phyloP scores from a whole-genome alignment of 2,888 invertebrate species.

The Nemapogon koenigi region DNA sequence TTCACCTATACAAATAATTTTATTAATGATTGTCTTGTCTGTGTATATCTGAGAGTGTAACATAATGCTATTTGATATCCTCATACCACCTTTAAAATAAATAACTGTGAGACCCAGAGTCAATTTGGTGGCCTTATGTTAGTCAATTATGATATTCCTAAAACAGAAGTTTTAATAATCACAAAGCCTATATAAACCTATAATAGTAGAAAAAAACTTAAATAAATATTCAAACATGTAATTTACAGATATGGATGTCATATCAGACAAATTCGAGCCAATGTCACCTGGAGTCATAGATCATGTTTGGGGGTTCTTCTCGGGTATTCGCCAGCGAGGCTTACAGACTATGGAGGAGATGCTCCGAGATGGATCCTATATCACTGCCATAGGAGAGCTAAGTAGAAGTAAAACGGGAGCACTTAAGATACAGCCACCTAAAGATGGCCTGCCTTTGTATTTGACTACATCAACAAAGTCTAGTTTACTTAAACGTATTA shows the following conservation, averaged over 20 bases:
- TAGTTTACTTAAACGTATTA: conserved; percentile 75
- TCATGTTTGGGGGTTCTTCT: conserved; percentile 85
- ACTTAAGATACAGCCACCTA: conserved; percentile 76
- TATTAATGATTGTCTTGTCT: no score
- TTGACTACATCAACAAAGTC: conserved; percentile 81
- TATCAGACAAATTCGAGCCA: conserved; percentile 84
- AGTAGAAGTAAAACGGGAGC: conserved; percentile 68
- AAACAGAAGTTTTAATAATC: no score
- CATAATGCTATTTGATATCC: no score
- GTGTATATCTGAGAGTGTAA: no score
- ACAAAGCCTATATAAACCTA: no score
- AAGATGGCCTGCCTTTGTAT: conserved; percentile 74
- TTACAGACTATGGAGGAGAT: conserved; percentile 88
- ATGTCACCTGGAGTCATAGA: conserved; percentile 77
- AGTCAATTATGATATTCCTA: no score
- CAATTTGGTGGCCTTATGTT: no score
- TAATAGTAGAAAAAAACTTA: no score
- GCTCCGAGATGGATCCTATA: conserved; percentile 79
- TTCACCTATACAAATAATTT: no score
- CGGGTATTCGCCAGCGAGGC: conserved; percentile 82
- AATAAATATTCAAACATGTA: no score
- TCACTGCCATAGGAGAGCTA: conserved; percentile 83
- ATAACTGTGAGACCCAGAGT: no score
- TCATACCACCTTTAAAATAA: no score
- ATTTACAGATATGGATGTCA: conserved; percentile 76